Evolutionary conservation across 1,140 invertebrate genomes (phyloP).

Genomic region (Oncopeltus fasciatus): DNA sequence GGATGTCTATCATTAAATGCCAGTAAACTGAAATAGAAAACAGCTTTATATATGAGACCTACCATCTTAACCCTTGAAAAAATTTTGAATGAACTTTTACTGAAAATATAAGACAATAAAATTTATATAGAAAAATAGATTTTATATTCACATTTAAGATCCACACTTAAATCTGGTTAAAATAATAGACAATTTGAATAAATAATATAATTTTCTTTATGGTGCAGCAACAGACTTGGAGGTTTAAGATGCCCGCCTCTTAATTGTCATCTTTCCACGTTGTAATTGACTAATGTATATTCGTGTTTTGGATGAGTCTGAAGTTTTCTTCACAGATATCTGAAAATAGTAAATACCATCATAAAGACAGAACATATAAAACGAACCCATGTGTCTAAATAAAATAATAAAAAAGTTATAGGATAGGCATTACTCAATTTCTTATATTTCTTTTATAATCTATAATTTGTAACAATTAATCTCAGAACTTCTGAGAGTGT

Average conservation of each 20-base stretch:
- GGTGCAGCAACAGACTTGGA: too few relatives aligned
- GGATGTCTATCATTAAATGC: too few relatives aligned
- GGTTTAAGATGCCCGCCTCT: conserved; percentile 62
- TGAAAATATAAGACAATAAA: too few relatives aligned
- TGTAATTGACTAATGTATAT: conserved; percentile 72
- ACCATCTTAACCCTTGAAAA: too few relatives aligned
- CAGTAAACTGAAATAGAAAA: too few relatives aligned
- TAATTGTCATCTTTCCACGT: conserved; percentile 75
- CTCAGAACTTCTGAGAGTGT: background rate
- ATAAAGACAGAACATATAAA: background rate
- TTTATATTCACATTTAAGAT: too few relatives aligned
- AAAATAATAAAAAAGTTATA: background rate
- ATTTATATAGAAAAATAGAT: too few relatives aligned
- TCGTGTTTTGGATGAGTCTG: conserved; percentile 62
- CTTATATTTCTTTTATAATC: background rate
- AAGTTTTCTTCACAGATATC: conserved; percentile 80
- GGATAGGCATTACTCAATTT: background rate
- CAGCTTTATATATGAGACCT: too few relatives aligned
- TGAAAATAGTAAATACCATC: conserved; percentile 35
- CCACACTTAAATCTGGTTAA: too few relatives aligned
- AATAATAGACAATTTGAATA: too few relatives aligned
- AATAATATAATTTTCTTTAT: too few relatives aligned
- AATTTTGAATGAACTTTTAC: too few relatives aligned
- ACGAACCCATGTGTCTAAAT: conserved; percentile 5
- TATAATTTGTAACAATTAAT: background rate